phyloP scores from a whole-genome alignment of 2,113 vertebrate species.

The Thymallus thymallus region DNA sequence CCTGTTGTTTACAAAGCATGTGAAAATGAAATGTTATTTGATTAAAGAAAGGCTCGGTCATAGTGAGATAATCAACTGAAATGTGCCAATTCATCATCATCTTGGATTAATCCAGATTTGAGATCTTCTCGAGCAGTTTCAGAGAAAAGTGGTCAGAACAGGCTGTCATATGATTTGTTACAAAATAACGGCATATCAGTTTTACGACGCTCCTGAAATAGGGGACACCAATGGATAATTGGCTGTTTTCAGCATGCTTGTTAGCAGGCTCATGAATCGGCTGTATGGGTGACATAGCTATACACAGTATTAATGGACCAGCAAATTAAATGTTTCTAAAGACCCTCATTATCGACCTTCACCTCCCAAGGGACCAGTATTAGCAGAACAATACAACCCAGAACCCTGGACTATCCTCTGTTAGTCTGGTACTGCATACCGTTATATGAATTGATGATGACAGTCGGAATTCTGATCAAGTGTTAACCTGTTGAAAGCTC shows the following conservation, averaged over 20 bases:
- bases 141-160: not conserved
- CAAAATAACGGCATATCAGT: not conserved
- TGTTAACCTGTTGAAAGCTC: conserved; percentile 11
- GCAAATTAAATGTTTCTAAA: conserved; percentile 35
- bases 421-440: conserved; percentile 4
- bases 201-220: conserved; percentile 8
- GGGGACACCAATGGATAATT: conserved; percentile 45
- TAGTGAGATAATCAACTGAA: not conserved
- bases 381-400: not conserved
- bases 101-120: not conserved
- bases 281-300: conserved; percentile 31
- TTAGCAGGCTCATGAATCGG: conserved; percentile 13
- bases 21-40: no score
- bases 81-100: not conserved
- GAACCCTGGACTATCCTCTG: not conserved
- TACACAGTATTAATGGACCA: conserved; percentile 35
- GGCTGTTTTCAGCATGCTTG: conserved; percentile 24
- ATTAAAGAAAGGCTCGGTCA: no score
- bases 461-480: conserved; percentile 29
- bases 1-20: no score
- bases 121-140: not conserved
- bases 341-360: conserved; percentile 19
- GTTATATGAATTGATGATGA: conserved; percentile 20
- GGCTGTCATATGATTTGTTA: not conserved
- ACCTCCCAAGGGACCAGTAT: conserved; percentile 12